These are phyloP conservation scores for Drosophila buzzatii DNA, from an alignment of 2,888 invertebrate species.

Conservation along the genomic window DNA sequence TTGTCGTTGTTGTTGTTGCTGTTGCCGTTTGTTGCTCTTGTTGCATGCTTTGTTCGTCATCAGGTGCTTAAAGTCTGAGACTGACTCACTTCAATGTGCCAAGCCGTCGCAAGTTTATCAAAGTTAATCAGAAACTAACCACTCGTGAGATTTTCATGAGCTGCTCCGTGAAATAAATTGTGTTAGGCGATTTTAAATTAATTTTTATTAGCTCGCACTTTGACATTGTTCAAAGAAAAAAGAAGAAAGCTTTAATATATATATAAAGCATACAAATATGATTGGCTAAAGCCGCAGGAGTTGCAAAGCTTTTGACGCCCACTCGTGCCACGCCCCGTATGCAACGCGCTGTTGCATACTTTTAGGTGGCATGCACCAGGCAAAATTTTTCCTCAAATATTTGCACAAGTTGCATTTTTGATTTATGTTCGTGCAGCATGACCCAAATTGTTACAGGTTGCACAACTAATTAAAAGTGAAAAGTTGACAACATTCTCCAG, in stretches of 20 bases:
- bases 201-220: constrained; percentile 30
- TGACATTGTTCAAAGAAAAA: constrained; percentile 1
- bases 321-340: constrained; percentile 28
- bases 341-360: constrained; percentile 51
- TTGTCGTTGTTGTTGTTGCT: constrained; percentile 15
- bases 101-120: constrained; percentile 25
- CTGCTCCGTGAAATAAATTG: constrained; percentile 48
- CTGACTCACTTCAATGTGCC: constrained; percentile 18
- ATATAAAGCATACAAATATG: not conserved
- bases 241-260: not conserved
- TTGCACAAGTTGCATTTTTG: constrained; percentile 70
- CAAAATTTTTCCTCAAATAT: constrained; percentile 60
- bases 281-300: constrained; percentile 21
- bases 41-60: constrained; percentile 21
- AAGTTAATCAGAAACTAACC: constrained; percentile 39
- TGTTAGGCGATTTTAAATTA: constrained; percentile 31
- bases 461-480: constrained; percentile 77
- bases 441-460: constrained; percentile 65
- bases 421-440: constrained; percentile 65
- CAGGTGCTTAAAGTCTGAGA: constrained; percentile 49
- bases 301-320: constrained; percentile 33
- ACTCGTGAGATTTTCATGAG: constrained; percentile 5
- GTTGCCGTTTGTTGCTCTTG: constrained; percentile 16
- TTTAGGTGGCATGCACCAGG: constrained; percentile 55
- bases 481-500: constrained; percentile 76